Conservation (phyloP, 2,113 vertebrate genomes). For the Chlamydotis undulata region DNA sequence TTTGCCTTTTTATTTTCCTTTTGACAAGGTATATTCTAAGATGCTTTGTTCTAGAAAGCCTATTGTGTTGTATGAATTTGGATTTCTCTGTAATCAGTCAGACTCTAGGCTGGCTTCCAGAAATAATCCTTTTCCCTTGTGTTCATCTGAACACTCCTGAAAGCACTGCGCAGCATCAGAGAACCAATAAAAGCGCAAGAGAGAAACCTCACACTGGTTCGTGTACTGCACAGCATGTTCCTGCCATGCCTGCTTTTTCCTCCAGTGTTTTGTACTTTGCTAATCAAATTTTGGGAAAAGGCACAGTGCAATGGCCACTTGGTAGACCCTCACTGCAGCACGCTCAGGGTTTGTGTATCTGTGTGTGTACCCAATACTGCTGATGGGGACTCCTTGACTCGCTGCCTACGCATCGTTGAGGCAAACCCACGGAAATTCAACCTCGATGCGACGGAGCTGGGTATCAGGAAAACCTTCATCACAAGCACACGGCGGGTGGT, state of each 20-base stretch:
- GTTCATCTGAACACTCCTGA: neutral
- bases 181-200: neutral
- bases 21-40: neutral
- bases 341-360: fast-evolving
- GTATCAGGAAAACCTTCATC: constrained; percentile 94
- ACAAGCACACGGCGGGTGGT: constrained; percentile 88
- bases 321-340: neutral
- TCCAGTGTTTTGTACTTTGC: neutral
- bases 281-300: neutral
- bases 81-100: neutral
- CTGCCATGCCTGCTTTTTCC: neutral
- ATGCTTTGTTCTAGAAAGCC: neutral
- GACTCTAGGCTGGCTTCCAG: constrained; percentile 29
- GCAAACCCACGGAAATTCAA: constrained; percentile 98
- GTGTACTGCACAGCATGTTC: fast-evolving
- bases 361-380: fast-evolving
- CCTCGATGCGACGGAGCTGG: constrained; percentile 87
- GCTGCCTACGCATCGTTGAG: constrained; percentile 89
- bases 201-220: neutral
- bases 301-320: neutral
- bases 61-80: neutral
- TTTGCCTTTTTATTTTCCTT: neutral
- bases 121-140: neutral
- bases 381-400: constrained; percentile 69
- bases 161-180: fast-evolving